Base-by-base conservation (phyloP, 2,797 vertebrate genomes). In the Melanogrammus aeglefinus region DNA sequence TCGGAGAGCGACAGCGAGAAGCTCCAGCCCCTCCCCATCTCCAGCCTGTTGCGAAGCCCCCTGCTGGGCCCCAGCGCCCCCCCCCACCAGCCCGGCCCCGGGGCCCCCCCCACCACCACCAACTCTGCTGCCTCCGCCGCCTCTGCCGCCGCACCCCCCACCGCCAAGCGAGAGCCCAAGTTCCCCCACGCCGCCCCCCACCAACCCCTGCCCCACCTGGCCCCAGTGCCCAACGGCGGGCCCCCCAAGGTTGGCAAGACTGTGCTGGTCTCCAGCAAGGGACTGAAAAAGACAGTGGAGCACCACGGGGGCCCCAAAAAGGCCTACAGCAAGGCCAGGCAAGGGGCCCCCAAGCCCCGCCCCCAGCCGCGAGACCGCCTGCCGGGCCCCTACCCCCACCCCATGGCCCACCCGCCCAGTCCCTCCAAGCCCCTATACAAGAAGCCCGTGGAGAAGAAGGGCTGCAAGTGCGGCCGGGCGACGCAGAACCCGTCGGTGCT, bases 401-500 rank as follows among this genome's bases (percentile, higher is more conserved):
- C 91, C 0, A 87, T 91, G 8, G 92, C 96, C 74, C 95, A 97
- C 93, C 96, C 97, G 0, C 96, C 97, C 81, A 98, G 97, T 89
- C 97, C 97, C 14, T 98, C 97, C 1, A 99, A 99, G 94, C 97
- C 97, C 82, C 96, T 97, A 75, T 99, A 99, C 77, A 99, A 99
- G 92, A 99, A 99, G 90, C 94, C 97, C 39, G 97, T 97, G 87
- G 98, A 99, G 94, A 99, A 99, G 93, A 99, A 99, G 90, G 98
- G 98, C 91, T 99, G 98, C 90, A 99, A 99, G 93, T 99, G 98
- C 82, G 98, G 98, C 89, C 94, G 97, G 88, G 98, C 98, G 88
- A 99, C 98, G 47, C 98, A 99, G 95, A 99, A 99, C 95, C 98
- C 98, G 92, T 99, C 97, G 86, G 98, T 99, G 96, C 95, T 99